These are phyloP conservation scores for Ruditapes philippinarum DNA, from an alignment of 1,140 invertebrate species.

Conservation along the genomic window DNA sequence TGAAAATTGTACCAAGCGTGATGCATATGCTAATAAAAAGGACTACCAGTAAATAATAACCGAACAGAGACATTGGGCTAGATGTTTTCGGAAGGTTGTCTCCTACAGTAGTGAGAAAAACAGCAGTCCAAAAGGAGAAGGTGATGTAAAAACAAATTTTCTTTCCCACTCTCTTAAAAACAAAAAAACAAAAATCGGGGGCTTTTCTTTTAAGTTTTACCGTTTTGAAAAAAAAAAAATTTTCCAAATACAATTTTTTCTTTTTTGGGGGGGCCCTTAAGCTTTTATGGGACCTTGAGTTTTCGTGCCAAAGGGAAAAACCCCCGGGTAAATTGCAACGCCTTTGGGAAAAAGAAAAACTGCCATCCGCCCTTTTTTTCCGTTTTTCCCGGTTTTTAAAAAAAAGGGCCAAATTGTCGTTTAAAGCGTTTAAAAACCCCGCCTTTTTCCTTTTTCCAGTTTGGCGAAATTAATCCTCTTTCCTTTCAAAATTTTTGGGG, in stretches of 20 bases:
- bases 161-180: constrained; percentile 53
- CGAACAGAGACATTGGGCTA: constrained; percentile 33
- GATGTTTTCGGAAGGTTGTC: constrained; percentile 59
- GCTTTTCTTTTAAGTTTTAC: too few species aligned
- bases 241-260: too few species aligned
- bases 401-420: neutral
- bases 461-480: too few species aligned
- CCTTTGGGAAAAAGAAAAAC: too few species aligned
- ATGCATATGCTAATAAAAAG: too few species aligned
- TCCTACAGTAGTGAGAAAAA: constrained; percentile 60
- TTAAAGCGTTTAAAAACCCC: too few species aligned
- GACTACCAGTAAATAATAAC: constrained; percentile 13
- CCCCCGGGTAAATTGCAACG: neutral
- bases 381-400: neutral
- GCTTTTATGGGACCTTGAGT: too few species aligned
- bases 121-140: constrained; percentile 60
- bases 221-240: too few species aligned
- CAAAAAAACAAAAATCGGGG: too few species aligned
- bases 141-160: constrained; percentile 59
- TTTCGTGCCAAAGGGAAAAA: constrained; percentile 13
- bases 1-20: too few species aligned
- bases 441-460: too few species aligned
- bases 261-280: too few species aligned
- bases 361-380: neutral
- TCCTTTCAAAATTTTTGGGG: neutral